phyloP scores from a whole-genome alignment of 2,113 vertebrate genomes.

The Mungos mungo region DNA sequence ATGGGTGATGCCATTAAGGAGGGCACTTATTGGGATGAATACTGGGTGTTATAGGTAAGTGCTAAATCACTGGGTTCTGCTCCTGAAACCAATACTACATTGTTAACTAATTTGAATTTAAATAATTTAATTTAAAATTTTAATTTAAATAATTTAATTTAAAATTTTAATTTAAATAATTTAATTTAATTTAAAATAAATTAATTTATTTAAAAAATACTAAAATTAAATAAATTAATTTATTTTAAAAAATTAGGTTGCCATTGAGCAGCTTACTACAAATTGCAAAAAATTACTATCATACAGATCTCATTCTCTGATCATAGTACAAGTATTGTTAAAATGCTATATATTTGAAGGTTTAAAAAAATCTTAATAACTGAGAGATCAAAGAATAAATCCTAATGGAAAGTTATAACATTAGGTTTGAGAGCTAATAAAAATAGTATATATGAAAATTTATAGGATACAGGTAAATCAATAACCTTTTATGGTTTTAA shows the following conservation, averaged over 20 bases:
- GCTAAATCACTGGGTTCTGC: too few species aligned
- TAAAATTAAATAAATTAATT: too few species aligned
- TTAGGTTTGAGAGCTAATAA: background rate
- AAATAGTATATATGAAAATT: background rate
- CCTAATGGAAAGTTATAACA: background rate
- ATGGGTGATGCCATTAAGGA: too few species aligned
- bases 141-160: too few species aligned
- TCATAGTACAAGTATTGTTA: background rate
- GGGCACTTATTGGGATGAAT: too few species aligned
- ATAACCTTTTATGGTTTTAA: background rate
- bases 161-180: too few species aligned
- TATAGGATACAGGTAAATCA: background rate
- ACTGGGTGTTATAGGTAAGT: too few species aligned
- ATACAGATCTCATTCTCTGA: background rate
- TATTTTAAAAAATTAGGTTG: background rate
- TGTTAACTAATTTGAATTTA: too few species aligned
- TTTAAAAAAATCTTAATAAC: background rate
- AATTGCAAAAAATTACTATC: background rate
- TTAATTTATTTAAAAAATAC: too few species aligned
- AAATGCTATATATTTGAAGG: background rate
- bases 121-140: too few species aligned
- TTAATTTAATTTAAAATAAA: background rate
- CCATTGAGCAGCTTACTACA: background rate
- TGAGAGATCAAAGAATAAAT: slow-evolving; percentile 36
- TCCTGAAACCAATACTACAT: too few species aligned